Percentiles rank a stretch among this genome's conserved stretches.
Evolutionary conservation across 2,797 vertebrate genomes (phyloP).

Genomic region (Neostethus bicornis): DNA sequence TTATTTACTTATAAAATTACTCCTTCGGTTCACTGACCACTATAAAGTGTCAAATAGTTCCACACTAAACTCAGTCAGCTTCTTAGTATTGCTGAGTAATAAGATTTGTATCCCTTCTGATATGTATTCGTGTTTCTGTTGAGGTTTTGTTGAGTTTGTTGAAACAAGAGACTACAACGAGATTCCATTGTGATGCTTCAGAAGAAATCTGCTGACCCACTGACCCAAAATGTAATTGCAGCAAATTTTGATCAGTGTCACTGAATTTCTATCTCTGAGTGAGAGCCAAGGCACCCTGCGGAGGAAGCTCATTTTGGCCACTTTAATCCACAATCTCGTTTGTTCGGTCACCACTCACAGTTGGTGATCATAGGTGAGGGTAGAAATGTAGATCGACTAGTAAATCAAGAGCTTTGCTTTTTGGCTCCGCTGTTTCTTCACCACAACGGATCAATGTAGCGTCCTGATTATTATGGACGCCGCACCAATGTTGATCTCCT

Average conservation of each 20-base stretch:
- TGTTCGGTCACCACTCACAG: no score
- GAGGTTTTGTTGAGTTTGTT: slow-evolving; percentile 1
- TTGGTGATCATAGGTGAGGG: no score
- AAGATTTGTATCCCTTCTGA: slow-evolving; percentile 24
- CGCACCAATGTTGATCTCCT: no score
- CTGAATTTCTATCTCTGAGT: slow-evolving; percentile 41
- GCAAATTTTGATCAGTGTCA: slow-evolving; percentile 28
- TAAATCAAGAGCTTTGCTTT: no score
- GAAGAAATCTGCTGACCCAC: slow-evolving; percentile 33
- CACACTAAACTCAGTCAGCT: slow-evolving; percentile 24
- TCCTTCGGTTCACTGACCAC: slow-evolving; percentile 13
- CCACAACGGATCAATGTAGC: no score
- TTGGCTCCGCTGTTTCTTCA: no score
- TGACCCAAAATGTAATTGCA: slow-evolving; percentile 34
- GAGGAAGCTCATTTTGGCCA: no score
- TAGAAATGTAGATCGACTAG: no score
- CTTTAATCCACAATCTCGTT: no score
- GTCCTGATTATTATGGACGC: no score
- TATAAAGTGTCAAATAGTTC: slow-evolving; percentile 16
- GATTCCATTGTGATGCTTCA: slow-evolving; percentile 12
- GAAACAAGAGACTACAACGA: slow-evolving; percentile 13
- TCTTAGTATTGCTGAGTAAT: slow-evolving; percentile 17
- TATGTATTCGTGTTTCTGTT: slow-evolving; percentile 20
- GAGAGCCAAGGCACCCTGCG: no score
- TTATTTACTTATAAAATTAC: slow-evolving; percentile 10